Evolutionary conservation across 2,113 vertebrate species (phyloP).

Genomic region (Tor tambroides): DNA sequence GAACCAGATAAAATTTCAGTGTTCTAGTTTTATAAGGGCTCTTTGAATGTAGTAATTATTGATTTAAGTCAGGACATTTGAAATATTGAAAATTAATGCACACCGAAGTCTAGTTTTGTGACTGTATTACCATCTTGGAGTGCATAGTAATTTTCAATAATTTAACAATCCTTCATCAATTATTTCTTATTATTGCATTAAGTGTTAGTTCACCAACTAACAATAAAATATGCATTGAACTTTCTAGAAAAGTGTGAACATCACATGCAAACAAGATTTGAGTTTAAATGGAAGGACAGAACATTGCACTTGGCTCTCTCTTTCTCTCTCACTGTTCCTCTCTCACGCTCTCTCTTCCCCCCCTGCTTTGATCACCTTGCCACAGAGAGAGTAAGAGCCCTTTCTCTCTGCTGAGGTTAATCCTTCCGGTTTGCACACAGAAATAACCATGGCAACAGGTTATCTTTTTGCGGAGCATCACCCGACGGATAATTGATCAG

Average conservation of each 20-base stretch:
- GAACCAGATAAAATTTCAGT: neutral
- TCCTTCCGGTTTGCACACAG: conserved; percentile 53
- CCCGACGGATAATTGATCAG: conserved; percentile 54
- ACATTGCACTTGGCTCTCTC: conserved; percentile 32
- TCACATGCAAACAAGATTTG: neutral
- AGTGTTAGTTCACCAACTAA: neutral
- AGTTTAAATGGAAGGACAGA: conserved; percentile 44
- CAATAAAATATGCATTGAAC: neutral
- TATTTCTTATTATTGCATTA: neutral
- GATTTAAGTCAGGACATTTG: neutral
- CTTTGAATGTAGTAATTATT: neutral
- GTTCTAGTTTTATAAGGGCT: neutral
- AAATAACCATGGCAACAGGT: conserved; percentile 59
- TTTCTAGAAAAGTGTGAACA: neutral
- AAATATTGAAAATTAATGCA: neutral
- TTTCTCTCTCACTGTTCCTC: conserved; percentile 23
- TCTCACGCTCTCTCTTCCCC: conserved; percentile 15
- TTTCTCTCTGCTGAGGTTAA: conserved; percentile 55
- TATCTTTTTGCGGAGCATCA: conserved; percentile 50
- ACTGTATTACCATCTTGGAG: neutral
- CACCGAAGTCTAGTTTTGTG: neutral
- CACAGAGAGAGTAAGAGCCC: conserved; percentile 48
- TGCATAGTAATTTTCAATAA: neutral
- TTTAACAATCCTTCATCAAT: neutral
- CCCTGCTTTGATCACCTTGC: conserved; percentile 49